Evolutionary conservation across 2,113 vertebrate genomes (phyloP), one percentile per base, ranked within the genome.

Genomic region (Paratilapia polleni): DNA sequence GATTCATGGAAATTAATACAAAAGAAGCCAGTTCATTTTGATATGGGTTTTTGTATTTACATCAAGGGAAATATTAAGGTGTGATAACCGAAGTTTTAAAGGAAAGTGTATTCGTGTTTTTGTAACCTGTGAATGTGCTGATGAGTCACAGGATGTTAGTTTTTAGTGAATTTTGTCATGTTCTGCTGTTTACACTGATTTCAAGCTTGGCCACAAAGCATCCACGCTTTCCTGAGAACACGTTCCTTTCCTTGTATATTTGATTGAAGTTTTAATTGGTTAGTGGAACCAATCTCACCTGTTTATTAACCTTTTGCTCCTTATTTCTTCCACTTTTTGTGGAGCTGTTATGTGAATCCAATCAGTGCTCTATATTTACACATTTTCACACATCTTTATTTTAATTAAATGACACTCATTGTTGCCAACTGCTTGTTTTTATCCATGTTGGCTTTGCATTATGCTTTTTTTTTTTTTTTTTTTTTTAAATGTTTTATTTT

Each of bases 101-200:
- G 10, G 28, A 20, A 68, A 52, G 52, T n/a, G 43, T 31, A 6
- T 47, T 28, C 0, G 3, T 34, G 57, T 61, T 31, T 28, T 26
- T 76, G n/a, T 24, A n/a, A 52, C 17, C 80, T 66, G 73, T 76
- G 22, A 47, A 43, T 5, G 24, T 70, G 66, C 43, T 70, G 66
- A 0, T 70, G 77, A 52, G 60, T 61, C 24, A 61, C 75, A n/a
- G 56, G 75, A 9, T 24, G 34, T 4, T 31, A 1, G 1, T 26
- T 14, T n/a, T 63, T 20, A 38, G 34, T 26, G 36, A 41, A 14
- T 66, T 80, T 43, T 68, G 12, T 47, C 36, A 73, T 7, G 22
- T 28, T 76, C 31, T 54, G 73, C 80, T 61, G 38, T 86, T 89
- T 88, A 85, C 82, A 89, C 83, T 78, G 61, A 75, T 59, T 78